phyloP scores from a whole-genome alignment of 1,140 invertebrate genomes.

The Ericerus pela region DNA sequence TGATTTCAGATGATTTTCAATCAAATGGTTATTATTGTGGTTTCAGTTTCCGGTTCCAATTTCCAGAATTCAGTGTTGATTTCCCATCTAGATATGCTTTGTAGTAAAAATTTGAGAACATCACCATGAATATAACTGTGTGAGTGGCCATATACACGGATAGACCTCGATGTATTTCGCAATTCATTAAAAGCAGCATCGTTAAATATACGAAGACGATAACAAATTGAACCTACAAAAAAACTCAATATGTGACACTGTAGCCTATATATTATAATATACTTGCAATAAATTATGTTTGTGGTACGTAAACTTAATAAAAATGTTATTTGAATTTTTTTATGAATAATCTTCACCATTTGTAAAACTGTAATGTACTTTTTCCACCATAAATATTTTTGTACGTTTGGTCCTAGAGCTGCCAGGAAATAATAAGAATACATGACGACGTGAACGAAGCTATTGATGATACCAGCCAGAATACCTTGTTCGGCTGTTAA shows the following conservation, averaged over 20 bases:
- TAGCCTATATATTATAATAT: too few relatives aligned
- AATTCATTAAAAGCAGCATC: conserved; percentile 23
- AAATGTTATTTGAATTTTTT: too few relatives aligned
- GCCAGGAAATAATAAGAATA: conserved; percentile 58
- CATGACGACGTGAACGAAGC: conserved; percentile 57
- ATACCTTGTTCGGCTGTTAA: conserved; percentile 35
- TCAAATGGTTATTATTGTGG: too few relatives aligned
- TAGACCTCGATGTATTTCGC: conserved; percentile 25
- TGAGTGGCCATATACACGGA: conserved; percentile 32
- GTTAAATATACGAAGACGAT: conserved; percentile 25
- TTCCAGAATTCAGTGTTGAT: neutral
- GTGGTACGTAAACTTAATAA: too few relatives aligned
- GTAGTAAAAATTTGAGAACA: conserved; percentile 29
- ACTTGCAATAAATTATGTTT: too few relatives aligned
- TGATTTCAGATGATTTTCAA: too few relatives aligned
- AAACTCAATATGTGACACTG: conserved; percentile 14
- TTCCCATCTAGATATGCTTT: conserved; percentile 32
- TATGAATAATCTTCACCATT: too few relatives aligned
- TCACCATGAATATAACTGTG: conserved; percentile 24
- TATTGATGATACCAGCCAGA: conserved; percentile 42
- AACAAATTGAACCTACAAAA: conserved; percentile 25
- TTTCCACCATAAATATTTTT: conserved; percentile 66
- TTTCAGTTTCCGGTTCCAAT: neutral
- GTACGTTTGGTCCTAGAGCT: conserved; percentile 48
- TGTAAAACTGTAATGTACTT: conserved; percentile 62